Conservation (phyloP, 1,140 invertebrate species). For the Octopus sinensis region DNA sequence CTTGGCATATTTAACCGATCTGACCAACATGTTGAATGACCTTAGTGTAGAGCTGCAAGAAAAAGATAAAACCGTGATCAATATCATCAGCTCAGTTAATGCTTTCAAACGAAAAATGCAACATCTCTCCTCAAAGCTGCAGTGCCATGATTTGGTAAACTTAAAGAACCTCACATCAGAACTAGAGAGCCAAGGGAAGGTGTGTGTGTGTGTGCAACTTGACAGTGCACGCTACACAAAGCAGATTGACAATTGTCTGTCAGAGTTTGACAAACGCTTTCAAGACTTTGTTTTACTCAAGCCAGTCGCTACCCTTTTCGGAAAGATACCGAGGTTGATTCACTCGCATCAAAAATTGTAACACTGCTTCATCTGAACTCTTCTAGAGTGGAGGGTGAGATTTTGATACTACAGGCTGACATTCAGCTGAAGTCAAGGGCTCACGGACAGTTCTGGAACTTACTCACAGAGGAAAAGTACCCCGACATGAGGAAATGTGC, state of each 20-base stretch:
- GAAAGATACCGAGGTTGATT: background rate
- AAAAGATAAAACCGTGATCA: conserved; percentile 1
- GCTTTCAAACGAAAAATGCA: conserved; percentile 15
- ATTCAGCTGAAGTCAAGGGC: too few species aligned
- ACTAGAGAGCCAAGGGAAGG: background rate
- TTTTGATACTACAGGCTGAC: too few species aligned
- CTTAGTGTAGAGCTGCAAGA: conserved; percentile 6
- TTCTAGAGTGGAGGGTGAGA: too few species aligned
- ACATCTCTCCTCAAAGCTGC: conserved; percentile 2
- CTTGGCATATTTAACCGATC: background rate
- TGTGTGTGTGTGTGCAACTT: background rate
- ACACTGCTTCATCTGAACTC: too few species aligned
- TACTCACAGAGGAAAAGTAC: too few species aligned
- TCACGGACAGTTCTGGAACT: too few species aligned
- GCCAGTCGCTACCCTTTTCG: background rate
- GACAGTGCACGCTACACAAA: background rate
- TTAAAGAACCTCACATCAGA: background rate
- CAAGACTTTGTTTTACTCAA: background rate
- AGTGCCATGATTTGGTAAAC: conserved; percentile 6
- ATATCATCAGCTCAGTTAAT: conserved; percentile 10
- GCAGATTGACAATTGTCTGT: background rate
- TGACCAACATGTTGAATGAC: background rate
- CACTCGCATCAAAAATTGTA: background rate
- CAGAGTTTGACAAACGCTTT: background rate
- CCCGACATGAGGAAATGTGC: too few species aligned